Percentiles rank a stretch among this genome's conserved stretches.
Conservation (phyloP, 2,113 vertebrate species). For the Prionailurus viverrinus region DNA sequence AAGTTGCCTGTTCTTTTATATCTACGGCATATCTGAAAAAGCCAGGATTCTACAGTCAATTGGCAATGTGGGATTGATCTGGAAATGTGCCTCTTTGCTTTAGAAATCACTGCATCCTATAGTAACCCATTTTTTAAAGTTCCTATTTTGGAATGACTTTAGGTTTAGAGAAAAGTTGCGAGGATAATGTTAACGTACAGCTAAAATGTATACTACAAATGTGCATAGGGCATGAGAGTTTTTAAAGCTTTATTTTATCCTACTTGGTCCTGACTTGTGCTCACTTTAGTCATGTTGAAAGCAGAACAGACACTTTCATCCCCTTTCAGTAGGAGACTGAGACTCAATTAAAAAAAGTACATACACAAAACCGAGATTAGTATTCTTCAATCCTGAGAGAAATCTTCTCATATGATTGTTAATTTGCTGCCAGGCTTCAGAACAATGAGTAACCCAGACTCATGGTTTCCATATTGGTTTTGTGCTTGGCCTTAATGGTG, state of each 20-base stretch:
- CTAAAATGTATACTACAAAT: not conserved
- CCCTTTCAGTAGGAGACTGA: not conserved
- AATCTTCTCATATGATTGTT: not conserved
- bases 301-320: slow-evolving; percentile 20
- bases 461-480: not conserved
- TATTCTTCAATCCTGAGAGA: not conserved
- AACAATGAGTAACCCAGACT: not conserved
- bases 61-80: not conserved
- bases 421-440: not conserved
- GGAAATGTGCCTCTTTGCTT: slow-evolving; percentile 9
- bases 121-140: not conserved
- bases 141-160: slow-evolving; percentile 1
- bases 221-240: not conserved
- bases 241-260: not conserved
- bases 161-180: not conserved
- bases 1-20: not conserved
- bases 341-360: not conserved
- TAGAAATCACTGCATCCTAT: not conserved
- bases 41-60: not conserved
- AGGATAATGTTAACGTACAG: not conserved
- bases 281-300: slow-evolving; percentile 35
- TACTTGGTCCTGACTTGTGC: not conserved
- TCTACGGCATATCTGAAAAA: not conserved
- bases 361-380: not conserved
- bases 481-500: not conserved